phyloP scores from a whole-genome alignment of 2,113 vertebrate genomes.

The Crotalus helleri region DNA sequence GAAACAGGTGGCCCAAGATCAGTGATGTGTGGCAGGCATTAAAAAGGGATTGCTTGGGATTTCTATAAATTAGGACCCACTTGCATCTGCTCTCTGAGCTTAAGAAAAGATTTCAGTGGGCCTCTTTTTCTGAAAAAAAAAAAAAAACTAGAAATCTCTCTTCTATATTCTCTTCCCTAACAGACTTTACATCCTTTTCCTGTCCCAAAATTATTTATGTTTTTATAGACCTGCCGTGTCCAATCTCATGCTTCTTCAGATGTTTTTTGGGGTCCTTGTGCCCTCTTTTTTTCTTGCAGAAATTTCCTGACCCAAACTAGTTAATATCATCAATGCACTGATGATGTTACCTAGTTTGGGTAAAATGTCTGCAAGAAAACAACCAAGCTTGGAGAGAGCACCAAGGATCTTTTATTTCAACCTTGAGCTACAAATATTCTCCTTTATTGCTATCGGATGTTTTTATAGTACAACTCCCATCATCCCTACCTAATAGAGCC shows the following conservation, averaged over 20 bases:
- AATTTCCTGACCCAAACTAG: neutral
- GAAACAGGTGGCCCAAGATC: neutral
- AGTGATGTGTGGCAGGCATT: neutral
- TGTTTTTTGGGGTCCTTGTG: neutral
- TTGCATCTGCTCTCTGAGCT: neutral
- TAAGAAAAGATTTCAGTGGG: neutral
- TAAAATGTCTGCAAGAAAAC: neutral
- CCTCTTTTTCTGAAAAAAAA: neutral
- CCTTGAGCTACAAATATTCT: neutral
- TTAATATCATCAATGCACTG: neutral
- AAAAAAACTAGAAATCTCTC: neutral
- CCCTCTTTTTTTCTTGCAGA: neutral
- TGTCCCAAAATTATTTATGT: neutral
- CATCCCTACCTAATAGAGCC: neutral
- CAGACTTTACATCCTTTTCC: neutral
- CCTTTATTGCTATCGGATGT: neutral
- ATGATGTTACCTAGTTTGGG: neutral
- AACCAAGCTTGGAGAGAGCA: neutral
- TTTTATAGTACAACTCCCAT: neutral
- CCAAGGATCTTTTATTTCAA: neutral
- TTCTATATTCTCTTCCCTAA: neutral
- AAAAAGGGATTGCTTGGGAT: neutral
- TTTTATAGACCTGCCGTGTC: neutral
- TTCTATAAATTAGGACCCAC: neutral
- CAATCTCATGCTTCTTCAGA: neutral